Conservation (phyloP, 2,113 vertebrate genomes). For the Crypturellus undulatus region DNA sequence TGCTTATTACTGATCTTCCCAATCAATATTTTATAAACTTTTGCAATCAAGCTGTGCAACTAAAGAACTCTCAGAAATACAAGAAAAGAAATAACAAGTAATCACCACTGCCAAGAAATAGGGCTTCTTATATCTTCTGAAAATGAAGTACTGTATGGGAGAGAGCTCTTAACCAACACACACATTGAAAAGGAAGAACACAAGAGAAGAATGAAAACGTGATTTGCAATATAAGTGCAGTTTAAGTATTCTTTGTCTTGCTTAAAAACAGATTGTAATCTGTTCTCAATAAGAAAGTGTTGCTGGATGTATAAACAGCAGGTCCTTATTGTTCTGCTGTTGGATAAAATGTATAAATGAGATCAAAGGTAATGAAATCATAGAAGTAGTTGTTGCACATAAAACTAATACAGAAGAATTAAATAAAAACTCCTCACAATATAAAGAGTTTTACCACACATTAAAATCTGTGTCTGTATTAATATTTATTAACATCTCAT, state of each 20-base stretch:
- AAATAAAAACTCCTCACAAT: not conserved
- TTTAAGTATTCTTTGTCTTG: not conserved
- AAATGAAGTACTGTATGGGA: not conserved
- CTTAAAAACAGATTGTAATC: not conserved
- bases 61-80: not conserved
- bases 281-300: not conserved
- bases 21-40: not conserved
- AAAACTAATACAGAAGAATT: not conserved
- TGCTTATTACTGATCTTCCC: not conserved
- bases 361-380: not conserved
- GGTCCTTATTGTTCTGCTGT: not conserved
- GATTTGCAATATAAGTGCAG: not conserved
- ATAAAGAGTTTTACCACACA: not conserved
- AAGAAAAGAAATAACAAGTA: not conserved
- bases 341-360: not conserved
- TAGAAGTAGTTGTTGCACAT: not conserved
- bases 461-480: not conserved
- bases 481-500: not conserved
- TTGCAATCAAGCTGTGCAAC: not conserved
- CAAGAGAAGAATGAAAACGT: not conserved
- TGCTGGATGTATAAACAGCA: not conserved
- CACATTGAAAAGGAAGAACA: conserved; percentile 27
- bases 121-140: conserved; percentile 4
- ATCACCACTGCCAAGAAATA: conserved; percentile 22
- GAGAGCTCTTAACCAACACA: conserved; percentile 18